A percentile compares a stretch with the other conserved stretches of the same genome.
Evolutionary conservation across 2,888 invertebrate species (phyloP).

Genomic region (Camponotus fellah): DNA sequence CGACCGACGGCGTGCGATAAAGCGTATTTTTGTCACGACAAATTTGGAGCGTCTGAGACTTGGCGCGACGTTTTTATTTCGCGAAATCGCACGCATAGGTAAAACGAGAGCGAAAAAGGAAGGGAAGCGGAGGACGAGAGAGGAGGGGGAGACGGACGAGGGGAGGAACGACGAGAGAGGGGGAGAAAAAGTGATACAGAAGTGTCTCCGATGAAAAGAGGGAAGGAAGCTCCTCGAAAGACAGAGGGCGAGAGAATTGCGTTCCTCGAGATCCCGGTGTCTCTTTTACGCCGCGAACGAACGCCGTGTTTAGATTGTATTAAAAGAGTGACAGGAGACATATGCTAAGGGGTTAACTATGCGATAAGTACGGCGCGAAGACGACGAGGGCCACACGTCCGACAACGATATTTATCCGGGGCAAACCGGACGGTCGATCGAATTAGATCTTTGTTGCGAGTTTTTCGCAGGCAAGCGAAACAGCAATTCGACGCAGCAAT

Average conservation of each 20-base stretch:
- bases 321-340: conserved; percentile 65
- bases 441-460: conserved; percentile 50
- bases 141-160: neutral
- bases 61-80: conserved; percentile 60
- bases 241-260: conserved; percentile 5
- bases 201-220: conserved; percentile 30
- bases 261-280: conserved; percentile 33
- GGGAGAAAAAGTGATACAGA: conserved; percentile 30
- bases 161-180: neutral
- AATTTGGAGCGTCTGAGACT: conserved; percentile 65
- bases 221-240: neutral
- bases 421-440: neutral
- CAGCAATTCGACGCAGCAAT: neutral
- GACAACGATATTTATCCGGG: conserved; percentile 54
- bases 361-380: conserved; percentile 61
- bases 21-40: conserved; percentile 77
- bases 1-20: conserved; percentile 68
- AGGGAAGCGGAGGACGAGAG: neutral
- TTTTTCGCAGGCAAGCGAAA: conserved; percentile 11
- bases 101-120: conserved; percentile 26
- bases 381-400: conserved; percentile 3
- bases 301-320: conserved; percentile 63
- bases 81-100: conserved; percentile 61
- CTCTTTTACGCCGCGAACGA: conserved; percentile 46
- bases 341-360: conserved; percentile 60